phyloP scores from a whole-genome alignment of 2,113 vertebrate species.

The Orientallactaga bullata region DNA sequence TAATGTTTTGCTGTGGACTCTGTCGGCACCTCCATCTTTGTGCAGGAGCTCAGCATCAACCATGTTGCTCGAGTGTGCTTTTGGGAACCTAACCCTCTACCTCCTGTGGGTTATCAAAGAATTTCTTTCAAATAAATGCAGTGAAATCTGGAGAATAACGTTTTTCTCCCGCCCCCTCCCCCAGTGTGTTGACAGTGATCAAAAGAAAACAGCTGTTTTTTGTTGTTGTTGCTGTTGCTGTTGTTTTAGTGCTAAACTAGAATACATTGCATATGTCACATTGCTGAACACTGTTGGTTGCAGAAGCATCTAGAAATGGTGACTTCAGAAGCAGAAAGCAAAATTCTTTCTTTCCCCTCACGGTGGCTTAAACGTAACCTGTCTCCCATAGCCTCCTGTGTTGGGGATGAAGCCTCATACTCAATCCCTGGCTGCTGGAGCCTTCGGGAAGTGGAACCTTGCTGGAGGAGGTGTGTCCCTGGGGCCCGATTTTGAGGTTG shows the following conservation, averaged over 20 bases:
- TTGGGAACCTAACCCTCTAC: neutral
- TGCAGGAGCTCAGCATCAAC: neutral
- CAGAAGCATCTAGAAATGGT: neutral
- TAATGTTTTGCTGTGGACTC: neutral
- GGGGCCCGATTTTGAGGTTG: too few species aligned
- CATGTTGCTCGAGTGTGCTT: neutral
- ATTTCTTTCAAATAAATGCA: neutral
- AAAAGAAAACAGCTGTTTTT: neutral
- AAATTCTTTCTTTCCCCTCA: too few species aligned
- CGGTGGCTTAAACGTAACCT: too few species aligned
- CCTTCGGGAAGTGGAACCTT: too few species aligned
- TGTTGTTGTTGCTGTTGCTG: neutral
- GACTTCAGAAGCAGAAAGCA: neutral
- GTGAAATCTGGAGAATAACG: neutral
- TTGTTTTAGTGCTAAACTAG: too few species aligned
- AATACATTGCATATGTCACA: neutral
- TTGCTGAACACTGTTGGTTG: neutral
- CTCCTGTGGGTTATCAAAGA: neutral
- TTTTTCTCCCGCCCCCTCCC: neutral
- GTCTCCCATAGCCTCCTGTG: too few species aligned
- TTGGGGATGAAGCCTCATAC: too few species aligned
- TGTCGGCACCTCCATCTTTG: neutral
- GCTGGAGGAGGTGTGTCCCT: too few species aligned
- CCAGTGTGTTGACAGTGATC: neutral
- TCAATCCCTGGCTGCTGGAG: too few species aligned